These are phyloP conservation scores for Pammene fasciana DNA, from an alignment of 2,888 invertebrate genomes.

Conservation along the genomic window DNA sequence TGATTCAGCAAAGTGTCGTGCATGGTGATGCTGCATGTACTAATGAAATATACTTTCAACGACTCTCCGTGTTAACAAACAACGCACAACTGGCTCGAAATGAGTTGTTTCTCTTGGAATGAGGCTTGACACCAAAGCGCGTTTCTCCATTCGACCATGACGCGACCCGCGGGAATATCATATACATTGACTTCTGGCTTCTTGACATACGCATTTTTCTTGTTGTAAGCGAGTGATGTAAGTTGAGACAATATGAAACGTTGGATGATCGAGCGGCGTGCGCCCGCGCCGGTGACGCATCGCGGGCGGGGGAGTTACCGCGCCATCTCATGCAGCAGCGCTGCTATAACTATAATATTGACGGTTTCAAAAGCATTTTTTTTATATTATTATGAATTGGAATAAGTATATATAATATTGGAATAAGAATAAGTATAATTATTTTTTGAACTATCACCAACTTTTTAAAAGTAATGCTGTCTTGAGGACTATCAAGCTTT, in stretches of 20 bases:
- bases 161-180: constrained; percentile 48
- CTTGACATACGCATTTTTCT: neutral
- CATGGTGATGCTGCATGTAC: constrained; percentile 49
- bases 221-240: constrained; percentile 56
- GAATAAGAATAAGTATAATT: too few relatives aligned
- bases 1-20: constrained; percentile 61
- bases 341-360: too few relatives aligned
- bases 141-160: constrained; percentile 51
- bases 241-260: constrained; percentile 15
- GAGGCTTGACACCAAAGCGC: constrained; percentile 44
- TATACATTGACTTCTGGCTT: constrained; percentile 50
- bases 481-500: too few relatives aligned
- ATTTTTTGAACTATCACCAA: too few relatives aligned
- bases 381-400: neutral
- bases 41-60: constrained; percentile 42
- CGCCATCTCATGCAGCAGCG: constrained; percentile 27
- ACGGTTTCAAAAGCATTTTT: constrained; percentile 8
- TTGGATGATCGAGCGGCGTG: constrained; percentile 30
- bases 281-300: constrained; percentile 57
- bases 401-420: too few relatives aligned
- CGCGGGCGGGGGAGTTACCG: constrained; percentile 46
- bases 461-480: too few relatives aligned
- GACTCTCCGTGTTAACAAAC: constrained; percentile 50
- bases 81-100: constrained; percentile 57
- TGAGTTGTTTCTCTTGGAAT: constrained; percentile 43